phyloP scores from a whole-genome alignment of 2,888 invertebrate species.

The Hoplodrina ambigua region DNA sequence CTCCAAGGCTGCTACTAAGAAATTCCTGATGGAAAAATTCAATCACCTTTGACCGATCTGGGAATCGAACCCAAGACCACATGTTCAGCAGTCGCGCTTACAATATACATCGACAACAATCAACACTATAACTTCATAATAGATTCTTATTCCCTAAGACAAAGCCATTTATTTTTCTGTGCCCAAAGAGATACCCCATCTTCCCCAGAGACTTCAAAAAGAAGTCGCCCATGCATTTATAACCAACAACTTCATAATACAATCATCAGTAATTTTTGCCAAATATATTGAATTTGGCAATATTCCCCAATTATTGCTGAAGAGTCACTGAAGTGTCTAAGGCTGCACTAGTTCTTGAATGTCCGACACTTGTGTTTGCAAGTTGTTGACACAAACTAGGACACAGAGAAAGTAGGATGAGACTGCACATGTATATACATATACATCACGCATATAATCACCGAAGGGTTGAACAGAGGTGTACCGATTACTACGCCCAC shows the following conservation, averaged over 20 bases:
- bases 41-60: no score
- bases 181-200: background rate
- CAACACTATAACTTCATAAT: slow-evolving; percentile 4
- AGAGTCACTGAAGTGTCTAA: slow-evolving; percentile 2
- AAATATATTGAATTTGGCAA: slow-evolving; percentile 51
- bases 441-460: no score
- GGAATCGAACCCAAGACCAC: no score
- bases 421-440: background rate
- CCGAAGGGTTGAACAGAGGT: no score
- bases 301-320: slow-evolving; percentile 47
- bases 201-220: slow-evolving; percentile 29
- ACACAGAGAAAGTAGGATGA: background rate
- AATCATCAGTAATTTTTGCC: slow-evolving; percentile 28
- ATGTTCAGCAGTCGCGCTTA: no score
- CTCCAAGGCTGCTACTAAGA: no score
- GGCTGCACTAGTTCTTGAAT: background rate
- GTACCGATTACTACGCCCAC: no score
- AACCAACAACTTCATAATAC: slow-evolving; percentile 40
- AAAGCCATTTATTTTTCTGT: slow-evolving; percentile 10
- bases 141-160: background rate
- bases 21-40: no score
- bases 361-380: background rate
- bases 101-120: background rate
- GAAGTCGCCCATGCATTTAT: slow-evolving; percentile 27
- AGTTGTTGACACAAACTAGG: background rate